Evolutionary conservation across 2,888 invertebrate genomes (phyloP).

Genomic region (Temnothorax rugatulus): DNA sequence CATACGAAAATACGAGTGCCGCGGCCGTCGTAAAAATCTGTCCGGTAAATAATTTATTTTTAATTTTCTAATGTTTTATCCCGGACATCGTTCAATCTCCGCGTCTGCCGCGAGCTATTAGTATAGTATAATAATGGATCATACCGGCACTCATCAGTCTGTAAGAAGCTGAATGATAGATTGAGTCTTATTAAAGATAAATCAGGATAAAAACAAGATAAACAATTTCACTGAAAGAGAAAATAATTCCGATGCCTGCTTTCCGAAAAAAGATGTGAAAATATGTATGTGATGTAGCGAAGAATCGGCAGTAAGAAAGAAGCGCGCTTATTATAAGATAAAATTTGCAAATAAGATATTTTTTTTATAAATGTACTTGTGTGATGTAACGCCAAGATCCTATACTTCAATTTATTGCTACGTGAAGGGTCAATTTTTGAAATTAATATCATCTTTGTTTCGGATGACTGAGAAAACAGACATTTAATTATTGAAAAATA

Average conservation of each 20-base stretch:
- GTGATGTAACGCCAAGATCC: background rate
- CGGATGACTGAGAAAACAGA: background rate
- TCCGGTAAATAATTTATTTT: background rate
- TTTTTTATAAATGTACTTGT: background rate
- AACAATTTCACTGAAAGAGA: background rate
- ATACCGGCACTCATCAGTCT: background rate
- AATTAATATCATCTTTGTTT: background rate
- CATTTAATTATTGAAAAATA: background rate
- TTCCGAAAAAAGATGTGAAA: background rate
- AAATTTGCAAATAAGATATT: background rate
- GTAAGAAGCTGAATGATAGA: background rate
- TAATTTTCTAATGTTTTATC: background rate
- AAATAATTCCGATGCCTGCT: background rate
- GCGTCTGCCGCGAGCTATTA: background rate
- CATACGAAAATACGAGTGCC: background rate
- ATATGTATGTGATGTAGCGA: background rate
- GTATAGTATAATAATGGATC: background rate
- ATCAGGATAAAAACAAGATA: background rate
- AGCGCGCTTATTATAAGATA: background rate
- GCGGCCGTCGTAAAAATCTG: background rate
- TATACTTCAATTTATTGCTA: background rate
- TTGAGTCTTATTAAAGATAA: background rate
- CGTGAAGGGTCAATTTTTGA: background rate
- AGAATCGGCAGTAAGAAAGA: background rate
- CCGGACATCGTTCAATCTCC: background rate